phyloP scores from a whole-genome alignment of 2,888 invertebrate genomes.

The Brenthis ino region DNA sequence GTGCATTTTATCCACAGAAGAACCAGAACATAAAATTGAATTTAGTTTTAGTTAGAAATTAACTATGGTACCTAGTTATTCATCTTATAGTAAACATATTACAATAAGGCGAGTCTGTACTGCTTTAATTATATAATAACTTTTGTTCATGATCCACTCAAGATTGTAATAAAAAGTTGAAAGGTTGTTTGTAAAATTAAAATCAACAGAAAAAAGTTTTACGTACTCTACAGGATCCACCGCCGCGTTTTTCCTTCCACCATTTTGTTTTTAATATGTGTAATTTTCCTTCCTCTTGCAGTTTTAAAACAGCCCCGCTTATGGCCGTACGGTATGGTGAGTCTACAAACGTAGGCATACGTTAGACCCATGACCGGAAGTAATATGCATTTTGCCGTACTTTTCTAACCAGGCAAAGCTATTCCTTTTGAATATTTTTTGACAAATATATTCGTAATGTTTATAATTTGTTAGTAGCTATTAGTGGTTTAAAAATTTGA shows the following conservation, averaged over 20 bases:
- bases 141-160: neutral
- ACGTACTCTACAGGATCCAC: conserved; percentile 91
- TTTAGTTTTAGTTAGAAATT: too few relatives aligned
- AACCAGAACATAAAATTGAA: too few relatives aligned
- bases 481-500: too few relatives aligned
- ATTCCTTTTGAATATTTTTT: conserved; percentile 13
- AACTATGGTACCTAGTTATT: too few relatives aligned
- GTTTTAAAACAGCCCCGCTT: conserved; percentile 95
- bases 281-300: conserved; percentile 97
- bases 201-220: conserved; percentile 23
- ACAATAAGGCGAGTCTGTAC: neutral
- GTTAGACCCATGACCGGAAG: conserved; percentile 36
- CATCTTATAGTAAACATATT: neutral
- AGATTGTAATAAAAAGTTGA: conserved; percentile 9
- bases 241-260: conserved; percentile 98
- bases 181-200: conserved; percentile 1
- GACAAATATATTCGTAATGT: neutral
- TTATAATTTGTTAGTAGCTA: neutral
- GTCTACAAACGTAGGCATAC: conserved; percentile 78
- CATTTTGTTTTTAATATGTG: conserved; percentile 97
- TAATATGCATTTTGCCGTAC: conserved; percentile 16
- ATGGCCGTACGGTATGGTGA: conserved; percentile 97
- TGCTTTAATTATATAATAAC: neutral
- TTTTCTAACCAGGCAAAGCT: conserved; percentile 11
- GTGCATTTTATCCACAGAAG: neutral